Conservation (phyloP, 2,888 invertebrate species). For the Koerneria pararmatus region DNA sequence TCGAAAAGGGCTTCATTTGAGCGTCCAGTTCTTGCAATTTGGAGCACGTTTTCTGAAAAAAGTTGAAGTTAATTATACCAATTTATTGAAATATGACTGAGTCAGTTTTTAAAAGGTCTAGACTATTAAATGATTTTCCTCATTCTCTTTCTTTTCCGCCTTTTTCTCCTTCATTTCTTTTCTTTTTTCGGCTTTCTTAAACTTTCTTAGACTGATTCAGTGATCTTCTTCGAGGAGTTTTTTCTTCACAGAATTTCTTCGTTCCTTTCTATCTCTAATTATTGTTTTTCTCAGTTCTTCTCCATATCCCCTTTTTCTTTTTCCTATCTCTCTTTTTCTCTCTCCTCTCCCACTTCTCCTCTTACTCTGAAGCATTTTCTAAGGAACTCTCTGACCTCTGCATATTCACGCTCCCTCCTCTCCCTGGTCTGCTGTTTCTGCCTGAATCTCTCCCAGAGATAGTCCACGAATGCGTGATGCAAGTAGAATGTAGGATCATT, state of each 20-base stretch:
- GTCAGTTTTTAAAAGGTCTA: too few species aligned
- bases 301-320: background rate
- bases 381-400: conserved; percentile 26
- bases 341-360: background rate
- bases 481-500: conserved; percentile 55
- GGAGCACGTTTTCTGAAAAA: conserved; percentile 51
- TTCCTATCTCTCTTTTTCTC: background rate
- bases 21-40: conserved; percentile 45
- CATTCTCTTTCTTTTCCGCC: too few species aligned
- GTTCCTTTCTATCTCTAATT: background rate
- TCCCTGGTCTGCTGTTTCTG: conserved; percentile 47
- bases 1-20: conserved; percentile 56
- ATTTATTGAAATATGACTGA: too few species aligned
- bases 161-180: too few species aligned
- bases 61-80: background rate
- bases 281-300: background rate
- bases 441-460: conserved; percentile 56
- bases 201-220: background rate
- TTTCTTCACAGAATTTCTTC: background rate
- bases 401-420: conserved; percentile 52
- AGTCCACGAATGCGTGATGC: conserved; percentile 57
- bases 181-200: background rate
- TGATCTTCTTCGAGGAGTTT: background rate
- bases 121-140: too few species aligned
- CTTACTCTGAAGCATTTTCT: conserved; percentile 23